Evolutionary conservation across 2,797 vertebrate species (phyloP).

Genomic region (Hippoglossus hippoglossus): DNA sequence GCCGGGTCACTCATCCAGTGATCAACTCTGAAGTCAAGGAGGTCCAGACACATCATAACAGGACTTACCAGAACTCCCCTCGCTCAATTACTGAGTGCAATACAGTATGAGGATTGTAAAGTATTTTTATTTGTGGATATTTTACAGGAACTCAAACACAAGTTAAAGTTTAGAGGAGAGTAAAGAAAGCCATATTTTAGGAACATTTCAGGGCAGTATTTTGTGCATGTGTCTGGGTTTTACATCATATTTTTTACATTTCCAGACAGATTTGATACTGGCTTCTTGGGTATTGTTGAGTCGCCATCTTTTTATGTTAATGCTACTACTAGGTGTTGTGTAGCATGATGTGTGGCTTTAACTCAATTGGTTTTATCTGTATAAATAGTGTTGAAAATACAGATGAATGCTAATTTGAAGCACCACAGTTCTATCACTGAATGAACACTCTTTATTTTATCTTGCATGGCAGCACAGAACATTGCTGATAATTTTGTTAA

Average conservation of each 20-base stretch:
- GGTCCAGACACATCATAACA: neutral
- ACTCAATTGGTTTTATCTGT: conserved; percentile 34
- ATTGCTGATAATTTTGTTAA: conserved; percentile 5
- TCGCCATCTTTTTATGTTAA: conserved; percentile 4
- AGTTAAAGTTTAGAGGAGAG: conserved; percentile 25
- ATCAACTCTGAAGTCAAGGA: neutral
- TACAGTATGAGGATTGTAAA: conserved; percentile 58
- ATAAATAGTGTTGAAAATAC: conserved; percentile 14
- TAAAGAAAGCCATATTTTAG: conserved; percentile 74
- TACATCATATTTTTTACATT: conserved; percentile 13
- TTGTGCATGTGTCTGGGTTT: conserved; percentile 26
- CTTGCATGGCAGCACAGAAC: conserved; percentile 41
- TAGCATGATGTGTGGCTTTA: conserved; percentile 49
- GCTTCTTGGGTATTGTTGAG: neutral
- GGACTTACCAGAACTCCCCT: conserved; percentile 41
- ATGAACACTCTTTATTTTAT: conserved; percentile 21
- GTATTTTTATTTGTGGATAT: conserved; percentile 50
- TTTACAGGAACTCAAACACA: conserved; percentile 37
- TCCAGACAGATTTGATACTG: conserved; percentile 16
- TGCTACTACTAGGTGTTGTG: conserved; percentile 21
- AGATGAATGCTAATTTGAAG: conserved; percentile 16
- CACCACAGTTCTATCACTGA: conserved; percentile 20
- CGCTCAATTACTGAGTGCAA: conserved; percentile 78
- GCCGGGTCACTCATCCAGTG: neutral
- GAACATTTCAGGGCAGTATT: conserved; percentile 61